Evolutionary conservation across 2,113 vertebrate species (phyloP), one percentile per base, ranked within the genome.

Genomic region (Colistium nudipinnis): DNA sequence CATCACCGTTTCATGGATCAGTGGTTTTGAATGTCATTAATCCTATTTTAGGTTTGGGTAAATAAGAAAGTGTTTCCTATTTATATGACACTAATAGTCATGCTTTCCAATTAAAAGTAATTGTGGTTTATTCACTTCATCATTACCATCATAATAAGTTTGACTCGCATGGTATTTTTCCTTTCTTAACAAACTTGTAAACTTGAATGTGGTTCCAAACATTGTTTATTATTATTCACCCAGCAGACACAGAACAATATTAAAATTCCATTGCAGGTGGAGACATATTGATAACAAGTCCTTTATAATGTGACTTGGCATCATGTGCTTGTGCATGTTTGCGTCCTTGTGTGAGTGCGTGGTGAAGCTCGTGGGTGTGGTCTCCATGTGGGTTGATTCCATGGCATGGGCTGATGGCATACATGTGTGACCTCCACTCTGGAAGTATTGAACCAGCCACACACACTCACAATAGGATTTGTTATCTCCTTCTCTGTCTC

Each of bases 221-320:
- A 28, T 12, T 4, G 27, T 51, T 6, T 9, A n/a, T n/a, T 24
- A 47, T 24, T 5, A 2, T 19, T 16, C 25, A 28, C 14, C 7
- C 28, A 31, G n/a, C n/a, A 22, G 11, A 31, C n/a, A 1, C 2
- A 22, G 30, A 35, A 30, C 11, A 12, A n/a, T 14, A 2, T 48
- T 16, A 48, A 5, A 2, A 33, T 19, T n/a, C 7, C 2, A 19
- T 11, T 17, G 39, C 25, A 28, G 4, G 30, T 28, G 48, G 28
- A 33, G n/a, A 19, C 28, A 12, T 20, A 17, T 53, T 39, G 36
- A 48, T 11, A 41, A 41, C 9, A 69, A 74, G 49, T n/a, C n/a
- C n/a, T n/a, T n/a, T n/a, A n/a, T n/a, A n/a, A 56, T 1, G 35
- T 43, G 53, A 12, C 52, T 74, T 51, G 66, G 56, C 64, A 22